A percentile compares a stretch with the other conserved stretches of the same genome.
phyloP scores from a whole-genome alignment of 2,797 vertebrate genomes.

The Leptodactylus fallax region DNA sequence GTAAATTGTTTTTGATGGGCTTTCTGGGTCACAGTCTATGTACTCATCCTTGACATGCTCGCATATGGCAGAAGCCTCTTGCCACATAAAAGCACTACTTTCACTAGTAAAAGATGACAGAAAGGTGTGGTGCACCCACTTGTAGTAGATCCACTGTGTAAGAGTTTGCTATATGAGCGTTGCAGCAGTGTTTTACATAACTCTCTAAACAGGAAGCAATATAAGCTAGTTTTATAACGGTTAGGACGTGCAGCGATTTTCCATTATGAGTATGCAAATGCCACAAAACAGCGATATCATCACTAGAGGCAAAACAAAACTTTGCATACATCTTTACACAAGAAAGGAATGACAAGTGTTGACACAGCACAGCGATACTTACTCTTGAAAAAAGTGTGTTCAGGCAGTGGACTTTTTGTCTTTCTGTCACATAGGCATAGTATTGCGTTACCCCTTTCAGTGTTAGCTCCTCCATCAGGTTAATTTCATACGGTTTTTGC shows the following conservation, averaged over 20 bases:
- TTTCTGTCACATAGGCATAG: conserved; percentile 98
- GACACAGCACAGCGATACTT: conserved; percentile 66
- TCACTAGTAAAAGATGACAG: not conserved
- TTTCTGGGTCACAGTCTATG: too few relatives aligned
- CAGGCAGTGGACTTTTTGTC: conserved; percentile 99
- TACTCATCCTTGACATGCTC: too few relatives aligned
- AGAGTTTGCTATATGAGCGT: too few relatives aligned
- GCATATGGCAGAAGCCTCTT: not conserved
- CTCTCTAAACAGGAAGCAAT: too few relatives aligned
- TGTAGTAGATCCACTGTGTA: too few relatives aligned
- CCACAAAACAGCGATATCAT: not conserved
- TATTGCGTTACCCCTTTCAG: conserved; percentile 99
- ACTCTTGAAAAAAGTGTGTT: conserved; percentile 99
- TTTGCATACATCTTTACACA: not conserved
- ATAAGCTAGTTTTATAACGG: not conserved
- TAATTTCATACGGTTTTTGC: conserved; percentile 99
- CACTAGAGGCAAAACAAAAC: not conserved
- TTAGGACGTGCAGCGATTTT: not conserved
- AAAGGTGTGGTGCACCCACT: not conserved
- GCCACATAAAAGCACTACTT: not conserved
- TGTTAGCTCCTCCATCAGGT: conserved; percentile 98
- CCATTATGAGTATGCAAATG: conserved; percentile 1
- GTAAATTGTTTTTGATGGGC: too few relatives aligned
- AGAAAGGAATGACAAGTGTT: not conserved
- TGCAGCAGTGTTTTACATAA: too few relatives aligned